Evolutionary conservation across 2,113 vertebrate species (phyloP), one percentile per base, ranked within the genome.

Genomic region (Macroglossus sobrinus): DNA sequence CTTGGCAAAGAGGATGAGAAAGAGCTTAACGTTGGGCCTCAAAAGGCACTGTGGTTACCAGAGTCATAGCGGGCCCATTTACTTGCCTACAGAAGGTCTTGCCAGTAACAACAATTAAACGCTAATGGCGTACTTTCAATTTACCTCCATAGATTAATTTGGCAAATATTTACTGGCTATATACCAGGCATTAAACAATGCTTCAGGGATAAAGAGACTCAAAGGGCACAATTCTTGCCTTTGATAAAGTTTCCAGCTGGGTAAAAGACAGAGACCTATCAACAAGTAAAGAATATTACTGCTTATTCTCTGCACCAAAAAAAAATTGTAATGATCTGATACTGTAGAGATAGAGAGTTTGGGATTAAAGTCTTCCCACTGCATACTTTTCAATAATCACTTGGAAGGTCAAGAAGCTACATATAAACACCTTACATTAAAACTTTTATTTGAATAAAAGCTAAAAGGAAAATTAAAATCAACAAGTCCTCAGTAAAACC

Each of bases 91-190:
- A n/a, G 78, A 93, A 93, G 14, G 92, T 86, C 84, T 94, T 78
- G 47, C 71, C 88, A 96, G 53, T 43, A 84, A 81, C 88, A 64
- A 95, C 76, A 89, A 59, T 97, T 78, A 96, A 96, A 80, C 9
- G 16, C 35, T 84, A 57, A 91, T 40, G 63, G 81, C 7, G 19
- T 85, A 69, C 80, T 94, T 95, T 95, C 94, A 74, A 90, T 94
- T 93, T 94, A 89, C 43, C 43, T 96, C 93, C 85, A 84, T 86
- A 53, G 93, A 91, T 91, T 89, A 89, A 94, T 91, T 92, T 35
- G 55, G 94, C 71, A 96, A 94, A 82, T 96, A 96, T 85, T 96
- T 94, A 86, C 64, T 93, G 93, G 78, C 94, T 78, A 4, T 33
- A 13, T 94, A 24, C 55, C 85, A 93, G 72, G 66, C 16, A 91